A percentile compares a stretch with the other conserved stretches of the same genome.
Conservation (phyloP, 2,888 invertebrate species). For the Limulus polyphemus region DNA sequence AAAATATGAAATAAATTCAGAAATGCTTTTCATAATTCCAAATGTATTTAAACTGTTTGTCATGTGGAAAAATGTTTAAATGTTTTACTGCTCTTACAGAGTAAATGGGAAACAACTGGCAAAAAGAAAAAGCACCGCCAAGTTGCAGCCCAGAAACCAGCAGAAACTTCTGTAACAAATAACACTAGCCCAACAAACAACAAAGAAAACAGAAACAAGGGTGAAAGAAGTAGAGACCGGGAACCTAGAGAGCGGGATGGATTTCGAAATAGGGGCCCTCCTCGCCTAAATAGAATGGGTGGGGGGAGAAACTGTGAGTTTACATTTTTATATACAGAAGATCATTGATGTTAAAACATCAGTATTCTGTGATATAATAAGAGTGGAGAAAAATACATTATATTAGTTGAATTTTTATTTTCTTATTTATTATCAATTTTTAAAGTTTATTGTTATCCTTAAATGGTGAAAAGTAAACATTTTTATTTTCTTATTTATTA, state of each 20-base stretch:
- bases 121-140: conserved; percentile 76
- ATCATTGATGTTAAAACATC: too few relatives aligned
- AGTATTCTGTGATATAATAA: too few relatives aligned
- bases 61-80: neutral
- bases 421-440: too few relatives aligned
- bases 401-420: too few relatives aligned
- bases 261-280: conserved; percentile 35
- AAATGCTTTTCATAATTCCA: too few relatives aligned
- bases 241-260: conserved; percentile 26
- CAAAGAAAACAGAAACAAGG: conserved; percentile 18
- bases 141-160: conserved; percentile 37
- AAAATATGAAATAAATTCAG: too few relatives aligned
- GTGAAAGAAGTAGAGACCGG: conserved; percentile 14
- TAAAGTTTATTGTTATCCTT: too few relatives aligned
- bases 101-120: conserved; percentile 71
- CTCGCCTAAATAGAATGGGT: conserved; percentile 40
- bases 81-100: conserved; percentile 39
- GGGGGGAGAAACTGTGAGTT: conserved; percentile 17
- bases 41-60: neutral
- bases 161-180: conserved; percentile 30
- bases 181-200: conserved; percentile 32
- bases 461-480: too few relatives aligned
- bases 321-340: too few relatives aligned
- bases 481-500: too few relatives aligned
- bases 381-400: too few relatives aligned